Conservation (phyloP, 2,888 invertebrate species). For the Machimus atricapillus region DNA sequence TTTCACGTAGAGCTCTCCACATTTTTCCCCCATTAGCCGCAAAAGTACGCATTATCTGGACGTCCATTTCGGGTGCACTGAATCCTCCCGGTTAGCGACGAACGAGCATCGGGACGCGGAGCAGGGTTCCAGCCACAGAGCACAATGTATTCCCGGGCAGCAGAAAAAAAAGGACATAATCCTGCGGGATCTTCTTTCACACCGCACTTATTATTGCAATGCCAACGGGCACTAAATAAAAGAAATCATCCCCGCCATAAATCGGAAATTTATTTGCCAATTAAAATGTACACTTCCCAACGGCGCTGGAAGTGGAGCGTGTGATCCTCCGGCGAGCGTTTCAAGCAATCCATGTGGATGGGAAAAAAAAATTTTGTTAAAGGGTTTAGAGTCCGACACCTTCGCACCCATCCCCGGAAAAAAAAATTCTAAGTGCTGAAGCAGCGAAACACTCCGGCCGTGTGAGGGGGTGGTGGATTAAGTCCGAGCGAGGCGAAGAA, state of each 20-base stretch:
- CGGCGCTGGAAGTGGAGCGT: background rate
- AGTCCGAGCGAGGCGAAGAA: background rate
- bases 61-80: background rate
- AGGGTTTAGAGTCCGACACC: background rate
- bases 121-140: background rate
- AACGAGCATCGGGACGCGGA: background rate
- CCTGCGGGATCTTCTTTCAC: background rate
- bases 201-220: background rate
- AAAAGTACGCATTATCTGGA: background rate
- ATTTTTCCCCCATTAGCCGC: background rate
- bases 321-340: background rate
- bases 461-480: background rate
- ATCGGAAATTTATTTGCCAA: constrained; percentile 26
- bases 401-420: background rate
- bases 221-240: background rate
- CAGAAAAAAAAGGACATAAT: background rate
- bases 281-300: constrained; percentile 7
- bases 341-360: background rate
- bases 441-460: background rate
- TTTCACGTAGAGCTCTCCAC: background rate
- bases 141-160: background rate
- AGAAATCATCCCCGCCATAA: constrained; percentile 12
- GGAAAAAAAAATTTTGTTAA: background rate
- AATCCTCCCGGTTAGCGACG: background rate
- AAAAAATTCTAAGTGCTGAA: background rate